These are phyloP conservation scores for Holotrichia oblita DNA, from an alignment of 1,140 invertebrate species.

Conservation along the genomic window DNA sequence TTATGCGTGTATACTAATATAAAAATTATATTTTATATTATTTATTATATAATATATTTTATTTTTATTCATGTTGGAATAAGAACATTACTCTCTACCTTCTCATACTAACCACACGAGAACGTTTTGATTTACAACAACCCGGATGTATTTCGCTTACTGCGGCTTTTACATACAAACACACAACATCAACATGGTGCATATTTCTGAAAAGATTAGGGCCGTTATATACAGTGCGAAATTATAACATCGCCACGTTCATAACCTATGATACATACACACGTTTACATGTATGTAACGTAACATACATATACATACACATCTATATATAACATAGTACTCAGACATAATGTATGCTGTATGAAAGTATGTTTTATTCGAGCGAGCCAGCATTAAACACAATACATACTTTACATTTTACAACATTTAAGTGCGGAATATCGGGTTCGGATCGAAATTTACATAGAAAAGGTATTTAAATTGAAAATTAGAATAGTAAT, in stretches of 20 bases:
- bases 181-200: constrained; percentile 12
- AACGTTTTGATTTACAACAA: constrained; percentile 16
- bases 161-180: neutral
- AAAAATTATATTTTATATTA: no score
- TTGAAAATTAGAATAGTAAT: constrained; percentile 57
- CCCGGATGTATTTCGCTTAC: neutral
- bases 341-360: constrained; percentile 28
- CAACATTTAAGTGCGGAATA: constrained; percentile 52
- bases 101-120: no score
- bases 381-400: constrained; percentile 38
- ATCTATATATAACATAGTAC: neutral
- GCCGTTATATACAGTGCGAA: constrained; percentile 37
- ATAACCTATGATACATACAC: constrained; percentile 22
- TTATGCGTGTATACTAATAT: no score
- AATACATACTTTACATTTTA: constrained; percentile 51
- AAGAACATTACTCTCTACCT: no score
- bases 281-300: neutral
- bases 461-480: constrained; percentile 57
- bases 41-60: no score
- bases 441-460: constrained; percentile 50
- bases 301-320: neutral
- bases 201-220: constrained; percentile 14
- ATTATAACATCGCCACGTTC: constrained; percentile 18
- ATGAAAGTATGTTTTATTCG: constrained; percentile 30
- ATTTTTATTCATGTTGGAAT: no score